phyloP scores from a whole-genome alignment of 1,140 invertebrate genomes.

The Tetragonula clypearis region DNA sequence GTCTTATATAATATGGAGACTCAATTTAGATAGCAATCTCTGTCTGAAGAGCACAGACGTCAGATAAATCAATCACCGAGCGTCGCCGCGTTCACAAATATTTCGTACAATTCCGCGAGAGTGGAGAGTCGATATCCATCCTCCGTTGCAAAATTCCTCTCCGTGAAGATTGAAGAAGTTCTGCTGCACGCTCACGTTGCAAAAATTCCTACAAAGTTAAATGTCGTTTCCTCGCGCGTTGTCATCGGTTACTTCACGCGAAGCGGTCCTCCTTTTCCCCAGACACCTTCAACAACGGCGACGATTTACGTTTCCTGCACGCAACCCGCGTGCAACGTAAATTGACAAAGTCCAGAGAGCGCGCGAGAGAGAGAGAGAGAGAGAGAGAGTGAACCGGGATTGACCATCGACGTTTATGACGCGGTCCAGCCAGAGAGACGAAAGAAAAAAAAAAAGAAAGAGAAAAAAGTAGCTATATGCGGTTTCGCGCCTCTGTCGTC shows the following conservation, averaged over 20 bases:
- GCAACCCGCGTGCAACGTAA: not conserved
- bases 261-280: not conserved
- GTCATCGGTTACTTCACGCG: not conserved
- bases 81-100: not conserved
- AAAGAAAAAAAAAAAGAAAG: slow-evolving; percentile 26
- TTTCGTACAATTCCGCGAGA: not conserved
- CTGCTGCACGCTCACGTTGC: not conserved
- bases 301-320: slow-evolving; percentile 8
- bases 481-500: slow-evolving; percentile 34
- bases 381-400: slow-evolving; percentile 7
- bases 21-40: slow-evolving; percentile 7
- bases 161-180: not conserved
- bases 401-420: slow-evolving; percentile 46
- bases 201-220: slow-evolving; percentile 11
- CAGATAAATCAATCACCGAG: not conserved
- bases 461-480: slow-evolving; percentile 20
- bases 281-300: not conserved
- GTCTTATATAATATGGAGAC: not conserved
- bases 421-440: not conserved
- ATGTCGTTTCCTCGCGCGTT: not conserved
- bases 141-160: not conserved
- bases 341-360: not conserved
- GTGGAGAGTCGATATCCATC: not conserved
- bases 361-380: not conserved
- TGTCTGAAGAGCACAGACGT: not conserved